Evolutionary conservation across 2,113 vertebrate genomes (phyloP).

Genomic region (Xenopus tropicalis): UCB_Xtro_10.0 CM004444.2:33732001-33732500

Average conservation of each 20-base stretch:
- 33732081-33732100: conserved; percentile 44
- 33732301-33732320: conserved; percentile 21
- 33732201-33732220: conserved; percentile 6
- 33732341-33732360: conserved; percentile 5
- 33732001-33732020: conserved; percentile 35
- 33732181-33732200: conserved; percentile 12
- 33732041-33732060: conserved; percentile 36
- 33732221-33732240: conserved; percentile 33
- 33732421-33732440: no score
- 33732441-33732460: no score
- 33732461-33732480: no score
- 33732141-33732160: conserved; percentile 46
- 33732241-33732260: conserved; percentile 17
- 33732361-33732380: not conserved
- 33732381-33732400: not conserved
- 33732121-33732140: conserved; percentile 44
- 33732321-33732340: not conserved
- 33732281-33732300: conserved; percentile 20
- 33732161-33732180: conserved; percentile 41
- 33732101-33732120: conserved; percentile 45
- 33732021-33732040: conserved; percentile 42
- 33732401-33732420: no score
- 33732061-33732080: conserved; percentile 38
- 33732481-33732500: no score
- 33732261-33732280: conserved; percentile 20